phyloP scores from a whole-genome alignment of 1,140 invertebrate genomes.

The Tetraneura akinire region DNA sequence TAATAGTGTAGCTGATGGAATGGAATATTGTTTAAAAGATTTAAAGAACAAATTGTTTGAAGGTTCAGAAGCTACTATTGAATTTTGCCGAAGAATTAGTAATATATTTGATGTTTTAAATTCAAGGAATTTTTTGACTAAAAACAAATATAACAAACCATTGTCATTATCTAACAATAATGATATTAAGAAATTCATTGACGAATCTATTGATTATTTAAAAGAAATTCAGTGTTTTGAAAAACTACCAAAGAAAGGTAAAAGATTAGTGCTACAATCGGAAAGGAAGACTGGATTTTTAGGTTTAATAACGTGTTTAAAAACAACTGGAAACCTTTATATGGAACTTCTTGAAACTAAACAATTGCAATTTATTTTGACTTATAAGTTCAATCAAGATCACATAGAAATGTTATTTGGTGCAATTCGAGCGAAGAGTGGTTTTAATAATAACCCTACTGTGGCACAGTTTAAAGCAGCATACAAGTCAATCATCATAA shows the following conservation, averaged over 20 bases:
- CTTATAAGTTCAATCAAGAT: neutral
- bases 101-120: constrained; percentile 50
- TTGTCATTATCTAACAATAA: neutral
- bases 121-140: constrained; percentile 22
- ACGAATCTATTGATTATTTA: neutral
- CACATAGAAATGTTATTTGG: neutral
- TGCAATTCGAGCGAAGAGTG: neutral
- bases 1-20: constrained; percentile 23
- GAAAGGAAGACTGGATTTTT: constrained; percentile 10
- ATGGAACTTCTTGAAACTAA: neutral
- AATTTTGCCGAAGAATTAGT: constrained; percentile 37
- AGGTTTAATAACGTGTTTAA: constrained; percentile 15
- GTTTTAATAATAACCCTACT: neutral
- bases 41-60: constrained; percentile 16
- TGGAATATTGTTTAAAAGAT: constrained; percentile 3
- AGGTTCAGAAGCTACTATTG: neutral
- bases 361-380: neutral
- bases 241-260: neutral
- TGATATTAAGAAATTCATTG: neutral
- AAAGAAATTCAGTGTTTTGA: neutral
- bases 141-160: neutral
- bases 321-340: neutral
- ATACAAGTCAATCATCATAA: neutral
- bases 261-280: neutral
- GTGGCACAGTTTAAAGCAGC: constrained; percentile 9